A percentile compares a stretch with the other conserved stretches of the same genome.
These are phyloP conservation scores for Drosophila erecta DNA, from an alignment of 1,140 invertebrate genomes.

Conservation along the genomic window DNA sequence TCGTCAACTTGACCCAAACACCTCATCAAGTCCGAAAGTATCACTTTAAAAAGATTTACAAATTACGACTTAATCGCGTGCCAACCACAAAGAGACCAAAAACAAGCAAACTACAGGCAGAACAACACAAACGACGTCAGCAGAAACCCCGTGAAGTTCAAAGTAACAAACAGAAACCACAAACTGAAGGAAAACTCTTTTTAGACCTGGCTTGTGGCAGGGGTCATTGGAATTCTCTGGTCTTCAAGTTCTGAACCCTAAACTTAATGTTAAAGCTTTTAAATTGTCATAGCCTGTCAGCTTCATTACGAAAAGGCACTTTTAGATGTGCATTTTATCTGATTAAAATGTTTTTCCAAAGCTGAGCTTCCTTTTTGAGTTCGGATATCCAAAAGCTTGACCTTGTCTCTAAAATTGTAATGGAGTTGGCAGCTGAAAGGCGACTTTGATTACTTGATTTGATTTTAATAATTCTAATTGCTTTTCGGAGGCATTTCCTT, in stretches of 20 bases:
- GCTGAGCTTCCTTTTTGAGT: background rate
- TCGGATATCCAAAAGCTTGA: background rate
- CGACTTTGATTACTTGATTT: constrained; percentile 16
- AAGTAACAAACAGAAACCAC: constrained; percentile 28
- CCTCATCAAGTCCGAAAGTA: constrained; percentile 56
- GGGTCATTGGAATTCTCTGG: constrained; percentile 39
- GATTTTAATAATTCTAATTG: constrained; percentile 70
- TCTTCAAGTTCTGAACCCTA: constrained; percentile 6
- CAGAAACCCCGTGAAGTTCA: constrained; percentile 44
- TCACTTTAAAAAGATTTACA: constrained; percentile 69
- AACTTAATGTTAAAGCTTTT: background rate
- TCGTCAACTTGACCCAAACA: constrained; percentile 73
- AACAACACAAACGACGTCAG: constrained; percentile 16
- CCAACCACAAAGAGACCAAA: constrained; percentile 28
- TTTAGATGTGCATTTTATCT: too few species aligned
- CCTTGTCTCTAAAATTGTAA: constrained; percentile 4
- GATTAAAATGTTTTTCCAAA: background rate
- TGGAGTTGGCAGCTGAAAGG: background rate
- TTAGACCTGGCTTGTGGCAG: background rate
- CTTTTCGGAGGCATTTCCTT: constrained; percentile 27
- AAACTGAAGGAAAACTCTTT: constrained; percentile 26
- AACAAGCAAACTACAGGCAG: constrained; percentile 20
- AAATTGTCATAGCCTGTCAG: too few species aligned
- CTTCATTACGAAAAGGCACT: too few species aligned
- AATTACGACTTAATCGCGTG: constrained; percentile 77